Percentiles rank a stretch among this genome's conserved stretches.
Conservation (phyloP, 2,888 invertebrate species). For the Podotricha telesiphe region DNA sequence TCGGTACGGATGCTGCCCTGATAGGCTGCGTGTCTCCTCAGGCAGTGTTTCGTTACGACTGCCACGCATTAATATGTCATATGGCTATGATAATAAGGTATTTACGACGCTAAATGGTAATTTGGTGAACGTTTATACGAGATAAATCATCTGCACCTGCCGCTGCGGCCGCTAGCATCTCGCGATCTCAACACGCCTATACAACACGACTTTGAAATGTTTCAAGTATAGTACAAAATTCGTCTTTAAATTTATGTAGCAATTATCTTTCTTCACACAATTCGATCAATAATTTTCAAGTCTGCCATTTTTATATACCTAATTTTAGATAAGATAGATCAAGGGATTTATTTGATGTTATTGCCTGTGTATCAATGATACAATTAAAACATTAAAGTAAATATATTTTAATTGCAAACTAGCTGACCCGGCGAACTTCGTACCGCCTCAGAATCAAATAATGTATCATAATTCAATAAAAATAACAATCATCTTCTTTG, state of each 20-base stretch:
- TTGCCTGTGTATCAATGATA: too few species aligned
- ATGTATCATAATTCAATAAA: too few species aligned
- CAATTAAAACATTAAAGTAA: too few species aligned
- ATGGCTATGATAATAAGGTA: conserved; percentile 48
- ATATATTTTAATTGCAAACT: too few species aligned
- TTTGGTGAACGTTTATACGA: conserved; percentile 48
- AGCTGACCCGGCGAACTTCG: too few species aligned
- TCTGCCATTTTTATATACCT: too few species aligned
- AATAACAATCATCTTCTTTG: too few species aligned
- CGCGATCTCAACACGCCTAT: conserved; percentile 49
- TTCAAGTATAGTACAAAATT: conserved; percentile 25
- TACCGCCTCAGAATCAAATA: too few species aligned
- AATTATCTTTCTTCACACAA: too few species aligned
- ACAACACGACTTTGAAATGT: conserved; percentile 41
- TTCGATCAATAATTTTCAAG: too few species aligned
- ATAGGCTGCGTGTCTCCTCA: conserved; percentile 46
- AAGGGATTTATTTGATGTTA: too few species aligned
- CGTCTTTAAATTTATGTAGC: conserved; percentile 13
- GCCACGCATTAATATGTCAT: conserved; percentile 48
- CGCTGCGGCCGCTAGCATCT: conserved; percentile 46
- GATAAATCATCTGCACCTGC: conserved; percentile 52
- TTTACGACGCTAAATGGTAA: conserved; percentile 47
- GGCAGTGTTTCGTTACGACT: conserved; percentile 41
- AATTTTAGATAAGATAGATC: too few species aligned
- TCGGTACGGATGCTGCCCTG: conserved; percentile 48